phyloP scores from a whole-genome alignment of 35 echinoderm and acorn worm species.

The Chiridota heheva region DNA sequence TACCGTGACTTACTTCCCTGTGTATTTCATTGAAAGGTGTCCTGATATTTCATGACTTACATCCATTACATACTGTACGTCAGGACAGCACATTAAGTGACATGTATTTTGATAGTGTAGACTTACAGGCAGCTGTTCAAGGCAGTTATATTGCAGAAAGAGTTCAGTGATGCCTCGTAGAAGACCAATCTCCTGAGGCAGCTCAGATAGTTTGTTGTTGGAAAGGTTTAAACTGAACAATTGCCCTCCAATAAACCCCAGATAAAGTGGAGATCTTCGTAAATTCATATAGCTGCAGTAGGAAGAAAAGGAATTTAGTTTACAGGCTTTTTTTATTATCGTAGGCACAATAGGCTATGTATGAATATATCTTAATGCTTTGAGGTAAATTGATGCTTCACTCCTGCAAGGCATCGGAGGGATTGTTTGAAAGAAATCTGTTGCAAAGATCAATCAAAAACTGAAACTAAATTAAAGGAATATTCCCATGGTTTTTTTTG shows the following conservation, averaged over 20 bases:
- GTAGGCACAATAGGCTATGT: not conserved
- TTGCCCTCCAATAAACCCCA: constrained; percentile 90
- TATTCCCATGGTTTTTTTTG: not conserved
- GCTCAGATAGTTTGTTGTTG: constrained; percentile 70
- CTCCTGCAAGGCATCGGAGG: not conserved
- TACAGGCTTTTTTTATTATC: not conserved
- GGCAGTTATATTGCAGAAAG: constrained; percentile 99
- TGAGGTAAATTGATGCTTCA: not conserved
- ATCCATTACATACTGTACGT: no score
- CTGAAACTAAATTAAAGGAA: not conserved
- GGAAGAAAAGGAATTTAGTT: not conserved
- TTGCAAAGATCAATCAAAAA: not conserved
- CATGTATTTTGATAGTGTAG: not conserved
- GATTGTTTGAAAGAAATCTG: not conserved
- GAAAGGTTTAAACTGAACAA: constrained; percentile 84
- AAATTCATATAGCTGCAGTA: constrained; percentile 84
- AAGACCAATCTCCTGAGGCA: constrained; percentile 84
- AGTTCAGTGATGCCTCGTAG: constrained; percentile 87
- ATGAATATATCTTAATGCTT: not conserved
- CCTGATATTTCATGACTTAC: no score
- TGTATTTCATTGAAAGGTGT: no score
- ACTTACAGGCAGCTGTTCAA: constrained; percentile 89
- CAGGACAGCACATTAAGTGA: no score
- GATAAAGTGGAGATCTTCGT: constrained; percentile 71
- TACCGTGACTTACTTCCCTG: no score